Evolutionary conservation across 2,888 invertebrate species (phyloP).

Genomic region (Melinaea menophilus): DNA sequence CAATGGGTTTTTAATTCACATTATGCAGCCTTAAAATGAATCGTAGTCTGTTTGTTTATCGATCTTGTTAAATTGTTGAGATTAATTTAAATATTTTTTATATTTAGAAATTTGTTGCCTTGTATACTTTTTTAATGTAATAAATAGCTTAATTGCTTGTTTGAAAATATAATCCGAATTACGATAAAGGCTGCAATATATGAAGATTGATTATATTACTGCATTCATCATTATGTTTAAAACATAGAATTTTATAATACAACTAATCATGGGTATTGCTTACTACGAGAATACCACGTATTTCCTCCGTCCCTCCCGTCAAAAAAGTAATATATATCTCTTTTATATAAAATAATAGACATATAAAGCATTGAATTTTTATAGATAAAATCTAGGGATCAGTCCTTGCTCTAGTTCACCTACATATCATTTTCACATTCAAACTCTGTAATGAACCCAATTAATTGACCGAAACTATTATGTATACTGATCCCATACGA

Average conservation of each 20-base stretch:
- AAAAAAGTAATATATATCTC: constrained; percentile 15
- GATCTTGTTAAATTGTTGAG: background rate
- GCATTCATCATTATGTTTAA: constrained; percentile 41
- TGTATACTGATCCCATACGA: constrained; percentile 12
- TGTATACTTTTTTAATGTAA: too few relatives aligned
- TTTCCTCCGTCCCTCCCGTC: constrained; percentile 27
- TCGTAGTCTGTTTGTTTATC: background rate
- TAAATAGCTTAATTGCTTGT: too few relatives aligned
- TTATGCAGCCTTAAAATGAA: constrained; percentile 35
- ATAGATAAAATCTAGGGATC: constrained; percentile 20
- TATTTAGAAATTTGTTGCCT: too few relatives aligned
- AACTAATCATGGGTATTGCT: constrained; percentile 47
- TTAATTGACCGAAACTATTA: constrained; percentile 9
- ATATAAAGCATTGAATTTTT: constrained; percentile 25
- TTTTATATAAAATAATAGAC: constrained; percentile 13
- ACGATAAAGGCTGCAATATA: constrained; percentile 39
- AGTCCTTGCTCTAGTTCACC: background rate
- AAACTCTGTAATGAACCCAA: background rate
- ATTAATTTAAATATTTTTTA: background rate
- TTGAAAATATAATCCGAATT: constrained; percentile 1
- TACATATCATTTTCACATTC: background rate
- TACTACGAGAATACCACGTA: constrained; percentile 45
- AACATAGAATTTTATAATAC: constrained; percentile 37
- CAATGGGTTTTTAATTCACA: constrained; percentile 36
- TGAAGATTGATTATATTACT: constrained; percentile 39